Evolutionary conservation across 1,140 invertebrate species (phyloP), one percentile per base, ranked within the genome.

Genomic region (Spodoptera litura): DNA sequence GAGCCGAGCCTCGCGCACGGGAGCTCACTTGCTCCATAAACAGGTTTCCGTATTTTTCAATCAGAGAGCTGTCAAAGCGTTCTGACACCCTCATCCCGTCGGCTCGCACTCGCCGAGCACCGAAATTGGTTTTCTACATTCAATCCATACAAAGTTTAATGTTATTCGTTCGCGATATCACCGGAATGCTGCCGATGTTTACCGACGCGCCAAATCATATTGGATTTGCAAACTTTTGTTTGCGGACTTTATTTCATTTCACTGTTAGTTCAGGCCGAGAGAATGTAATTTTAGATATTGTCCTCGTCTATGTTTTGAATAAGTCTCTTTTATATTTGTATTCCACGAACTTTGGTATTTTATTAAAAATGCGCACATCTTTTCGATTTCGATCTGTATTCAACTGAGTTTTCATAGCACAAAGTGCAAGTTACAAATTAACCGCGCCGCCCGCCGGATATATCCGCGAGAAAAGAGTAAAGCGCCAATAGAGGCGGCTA

Each of bases 51-150:
- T 94, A 95, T 95, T 94, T 95, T 95, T 95, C 94, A 95, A 95
- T 95, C 94, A 95, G 92, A 90, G 93, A 94, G 90, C 94, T 95
- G 94, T 95, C 94, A 95, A 94, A 94, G 92, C 92, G 89, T 91
- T 92, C 90, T 94, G 94, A 94, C 93, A 94, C 93, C 93, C 93
- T 94, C 93, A 92, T 92, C 93, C 91, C 93, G 90, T 89, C 90
- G 93, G 92, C 92, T 94, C 92, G 91, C 91, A 91, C 91, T 94
- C 92, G 91, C 92, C 94, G 94, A 92, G 89, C 91, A 92, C 92
- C 92, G 92, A 95, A 95, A 95, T 95, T 94, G 94, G 93, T 95
- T 95, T 95, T 95, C 94, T 94, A 95, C 94, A 94, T 95, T 94
- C 93, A 94, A 94, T 94, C 92, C 92, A 94, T 93, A 94, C 91